These are phyloP conservation scores for Sinocyclocheilus grahami DNA, from an alignment of 2,113 vertebrate genomes.

Conservation along the genomic window DNA sequence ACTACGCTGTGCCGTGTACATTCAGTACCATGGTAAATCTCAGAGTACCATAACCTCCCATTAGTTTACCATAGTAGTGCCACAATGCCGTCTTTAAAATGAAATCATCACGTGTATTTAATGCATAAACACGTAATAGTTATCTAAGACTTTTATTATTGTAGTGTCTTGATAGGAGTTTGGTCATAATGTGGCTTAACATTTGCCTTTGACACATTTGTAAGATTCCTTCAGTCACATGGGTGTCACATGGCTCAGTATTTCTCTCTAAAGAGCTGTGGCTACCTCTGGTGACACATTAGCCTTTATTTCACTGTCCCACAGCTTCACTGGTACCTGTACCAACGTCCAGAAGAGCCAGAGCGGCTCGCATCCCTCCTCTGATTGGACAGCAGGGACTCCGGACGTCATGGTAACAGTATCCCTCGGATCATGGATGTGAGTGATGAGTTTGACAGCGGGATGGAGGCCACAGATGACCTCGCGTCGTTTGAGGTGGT, in stretches of 20 bases:
- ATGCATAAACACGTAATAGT: neutral
- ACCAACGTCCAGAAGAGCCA: neutral
- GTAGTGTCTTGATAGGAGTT: neutral
- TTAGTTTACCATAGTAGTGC: neutral
- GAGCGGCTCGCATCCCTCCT: neutral
- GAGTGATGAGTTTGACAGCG: conserved; percentile 41
- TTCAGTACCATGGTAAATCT: neutral
- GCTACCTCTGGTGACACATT: neutral
- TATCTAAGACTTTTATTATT: neutral
- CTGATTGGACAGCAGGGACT: conserved; percentile 3
- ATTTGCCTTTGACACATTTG: no score
- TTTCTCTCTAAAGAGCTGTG: neutral
- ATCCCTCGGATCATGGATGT: neutral
- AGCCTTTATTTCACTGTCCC: neutral
- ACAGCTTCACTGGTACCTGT: neutral
- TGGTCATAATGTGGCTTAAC: neutral
- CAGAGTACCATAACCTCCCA: neutral
- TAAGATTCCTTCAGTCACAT: neutral
- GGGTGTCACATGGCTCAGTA: neutral
- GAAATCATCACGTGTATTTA: neutral
- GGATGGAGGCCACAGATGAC: conserved; percentile 7
- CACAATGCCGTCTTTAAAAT: neutral
- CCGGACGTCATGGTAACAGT: conserved; percentile 7
- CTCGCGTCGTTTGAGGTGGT: conserved; percentile 49
- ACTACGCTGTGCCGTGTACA: neutral